Conservation (phyloP, 2,797 vertebrate genomes). For the Picus viridis region DNA sequence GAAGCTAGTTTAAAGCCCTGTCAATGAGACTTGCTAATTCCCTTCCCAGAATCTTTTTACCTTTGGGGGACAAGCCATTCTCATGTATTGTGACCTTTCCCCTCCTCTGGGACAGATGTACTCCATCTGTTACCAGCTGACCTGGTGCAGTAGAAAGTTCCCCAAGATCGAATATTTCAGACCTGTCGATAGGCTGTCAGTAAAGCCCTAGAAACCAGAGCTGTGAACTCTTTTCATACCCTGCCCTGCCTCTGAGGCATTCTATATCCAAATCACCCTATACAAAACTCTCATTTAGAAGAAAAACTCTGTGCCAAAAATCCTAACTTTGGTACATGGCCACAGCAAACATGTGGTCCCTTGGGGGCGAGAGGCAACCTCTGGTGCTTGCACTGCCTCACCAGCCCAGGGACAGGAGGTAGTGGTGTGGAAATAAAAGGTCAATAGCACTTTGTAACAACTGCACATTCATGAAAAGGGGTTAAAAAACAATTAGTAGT, state of each 20-base stretch:
- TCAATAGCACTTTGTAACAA: neutral
- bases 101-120: no score
- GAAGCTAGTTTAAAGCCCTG: no score
- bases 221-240: neutral
- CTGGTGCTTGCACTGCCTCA: neutral
- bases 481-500: neutral
- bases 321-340: neutral
- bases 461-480: neutral
- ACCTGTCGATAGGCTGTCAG: neutral
- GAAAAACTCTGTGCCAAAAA: neutral
- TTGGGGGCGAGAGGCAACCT: neutral
- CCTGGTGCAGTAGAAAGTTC: no score
- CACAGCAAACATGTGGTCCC: neutral
- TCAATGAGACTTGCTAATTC: no score
- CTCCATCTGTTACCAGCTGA: no score
- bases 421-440: neutral
- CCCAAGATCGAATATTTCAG: no score
- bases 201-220: constrained; percentile 22
- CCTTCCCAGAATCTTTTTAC: no score
- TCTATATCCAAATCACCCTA: neutral
- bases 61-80: no score
- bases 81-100: no score
- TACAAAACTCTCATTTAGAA: neutral
- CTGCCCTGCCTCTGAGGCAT: neutral
- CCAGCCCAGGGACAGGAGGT: neutral